Evolutionary conservation across 2,888 invertebrate species (phyloP).

Genomic region (Tipula confusa): DNA sequence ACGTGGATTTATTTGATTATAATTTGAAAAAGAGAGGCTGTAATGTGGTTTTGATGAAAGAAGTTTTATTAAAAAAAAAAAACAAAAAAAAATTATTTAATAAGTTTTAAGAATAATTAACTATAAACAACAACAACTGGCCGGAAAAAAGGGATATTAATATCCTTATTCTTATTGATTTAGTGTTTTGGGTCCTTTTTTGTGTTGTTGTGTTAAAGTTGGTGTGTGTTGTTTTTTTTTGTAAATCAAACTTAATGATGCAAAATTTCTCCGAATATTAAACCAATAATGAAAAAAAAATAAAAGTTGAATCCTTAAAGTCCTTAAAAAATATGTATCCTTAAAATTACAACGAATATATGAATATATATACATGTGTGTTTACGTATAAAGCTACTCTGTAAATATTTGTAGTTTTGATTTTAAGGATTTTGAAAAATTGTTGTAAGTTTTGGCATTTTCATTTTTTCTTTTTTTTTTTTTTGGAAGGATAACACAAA

Average conservation of each 20-base stretch:
- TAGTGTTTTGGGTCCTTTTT: not conserved
- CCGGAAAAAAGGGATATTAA: not conserved
- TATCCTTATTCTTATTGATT: slow-evolving; percentile 20
- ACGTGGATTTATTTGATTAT: slow-evolving; percentile 16
- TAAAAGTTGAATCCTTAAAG: slow-evolving; percentile 16
- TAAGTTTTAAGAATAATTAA: slow-evolving; percentile 25
- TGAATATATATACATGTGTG: not conserved
- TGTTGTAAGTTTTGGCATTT: not conserved
- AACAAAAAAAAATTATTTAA: not conserved
- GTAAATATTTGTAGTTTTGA: slow-evolving; percentile 3
- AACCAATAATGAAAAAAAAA: not conserved
- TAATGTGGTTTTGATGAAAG: slow-evolving; percentile 25
- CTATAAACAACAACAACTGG: not conserved
- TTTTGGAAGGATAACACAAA: not conserved
- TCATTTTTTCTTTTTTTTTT: too few relatives aligned
- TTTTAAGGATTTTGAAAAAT: not conserved
- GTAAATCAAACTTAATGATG: slow-evolving; percentile 25
- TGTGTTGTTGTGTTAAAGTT: not conserved
- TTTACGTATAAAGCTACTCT: not conserved
- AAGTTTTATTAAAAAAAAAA: not conserved
- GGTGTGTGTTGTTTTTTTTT: not conserved
- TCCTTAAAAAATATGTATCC: not conserved
- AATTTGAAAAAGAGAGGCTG: slow-evolving; percentile 3
- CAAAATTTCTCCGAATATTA: slow-evolving; percentile 5
- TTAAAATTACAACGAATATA: not conserved